phyloP scores from a whole-genome alignment of 2,113 vertebrate genomes.

The Ifrita kowaldi region DNA sequence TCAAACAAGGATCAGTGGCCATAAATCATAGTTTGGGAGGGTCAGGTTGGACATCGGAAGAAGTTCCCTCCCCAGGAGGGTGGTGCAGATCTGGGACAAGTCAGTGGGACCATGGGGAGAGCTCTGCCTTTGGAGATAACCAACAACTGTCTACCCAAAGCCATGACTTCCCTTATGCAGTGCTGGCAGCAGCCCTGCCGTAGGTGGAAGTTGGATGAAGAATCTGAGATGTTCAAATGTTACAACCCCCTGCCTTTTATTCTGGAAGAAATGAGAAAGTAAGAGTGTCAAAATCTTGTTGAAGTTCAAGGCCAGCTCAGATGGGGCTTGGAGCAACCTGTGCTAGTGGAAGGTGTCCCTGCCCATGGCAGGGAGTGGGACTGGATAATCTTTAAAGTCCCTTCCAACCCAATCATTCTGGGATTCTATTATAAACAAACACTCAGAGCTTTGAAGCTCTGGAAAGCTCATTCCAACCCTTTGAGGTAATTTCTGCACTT shows the following conservation, averaged over 20 bases:
- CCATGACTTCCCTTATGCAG: accelerated
- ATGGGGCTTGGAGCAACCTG: neutral
- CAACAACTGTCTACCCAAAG: neutral
- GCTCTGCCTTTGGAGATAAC: neutral
- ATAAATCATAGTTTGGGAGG: neutral
- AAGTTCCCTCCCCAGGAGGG: neutral
- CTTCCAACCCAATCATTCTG: neutral
- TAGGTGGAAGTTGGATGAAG: neutral
- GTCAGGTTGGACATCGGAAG: accelerated
- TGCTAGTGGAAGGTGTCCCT: neutral
- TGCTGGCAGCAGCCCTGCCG: neutral
- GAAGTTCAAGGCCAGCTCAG: neutral
- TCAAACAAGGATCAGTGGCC: neutral
- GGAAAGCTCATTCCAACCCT: neutral
- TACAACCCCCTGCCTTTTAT: neutral
- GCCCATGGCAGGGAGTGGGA: neutral
- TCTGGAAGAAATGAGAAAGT: neutral
- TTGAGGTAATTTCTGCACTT: neutral
- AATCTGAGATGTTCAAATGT: neutral
- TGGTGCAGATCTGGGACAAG: neutral
- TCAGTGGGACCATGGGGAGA: neutral
- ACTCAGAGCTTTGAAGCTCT: neutral
- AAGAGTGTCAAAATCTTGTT: neutral
- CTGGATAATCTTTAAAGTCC: neutral
- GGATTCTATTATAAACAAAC: neutral